Evolutionary conservation across 2,888 invertebrate species (phyloP).

Genomic region (Hydrotaea cyrtoneurina): DNA sequence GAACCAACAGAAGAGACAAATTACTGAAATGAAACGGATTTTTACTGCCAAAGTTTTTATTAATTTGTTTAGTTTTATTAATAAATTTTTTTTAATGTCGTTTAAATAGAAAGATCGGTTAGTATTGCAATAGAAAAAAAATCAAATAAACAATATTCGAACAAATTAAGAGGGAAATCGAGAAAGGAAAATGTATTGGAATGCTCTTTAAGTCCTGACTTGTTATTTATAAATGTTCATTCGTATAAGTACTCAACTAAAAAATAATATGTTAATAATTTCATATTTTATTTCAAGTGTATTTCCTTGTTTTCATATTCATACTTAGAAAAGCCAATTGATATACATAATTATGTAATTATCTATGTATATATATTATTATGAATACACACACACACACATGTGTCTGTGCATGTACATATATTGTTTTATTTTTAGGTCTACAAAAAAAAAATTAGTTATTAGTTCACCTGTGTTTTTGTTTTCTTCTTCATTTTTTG

Average conservation of each 20-base stretch:
- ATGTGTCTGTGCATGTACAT: background rate
- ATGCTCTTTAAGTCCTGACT: slow-evolving; percentile 31
- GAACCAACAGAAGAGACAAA: background rate
- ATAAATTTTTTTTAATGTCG: background rate
- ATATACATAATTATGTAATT: slow-evolving; percentile 46
- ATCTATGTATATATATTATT: slow-evolving; percentile 31
- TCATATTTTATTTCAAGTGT: slow-evolving; percentile 17
- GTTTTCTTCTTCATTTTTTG: slow-evolving; percentile 17
- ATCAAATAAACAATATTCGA: slow-evolving; percentile 37
- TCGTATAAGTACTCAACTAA: slow-evolving; percentile 30
- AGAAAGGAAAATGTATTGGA: slow-evolving; percentile 22
- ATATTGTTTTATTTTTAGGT: slow-evolving; percentile 18
- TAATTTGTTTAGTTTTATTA: slow-evolving; percentile 32
- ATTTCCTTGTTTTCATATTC: slow-evolving; percentile 21
- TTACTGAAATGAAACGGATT: slow-evolving; percentile 7
- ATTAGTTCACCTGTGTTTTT: slow-evolving; percentile 27
- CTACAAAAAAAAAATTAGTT: slow-evolving; percentile 34
- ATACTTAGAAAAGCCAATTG: slow-evolving; percentile 35
- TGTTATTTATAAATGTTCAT: slow-evolving; percentile 18
- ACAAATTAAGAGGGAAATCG: background rate
- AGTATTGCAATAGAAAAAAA: slow-evolving; percentile 54
- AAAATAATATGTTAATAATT: slow-evolving; percentile 21
- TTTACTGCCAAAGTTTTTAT: slow-evolving; percentile 12
- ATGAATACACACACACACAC: slow-evolving; percentile 1
- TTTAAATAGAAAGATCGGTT: slow-evolving; percentile 17